Percentiles rank a stretch among this genome's conserved stretches.
These are phyloP conservation scores for Ceratitis capitata DNA, from an alignment of 1,140 invertebrate genomes.

Conservation along the genomic window DNA sequence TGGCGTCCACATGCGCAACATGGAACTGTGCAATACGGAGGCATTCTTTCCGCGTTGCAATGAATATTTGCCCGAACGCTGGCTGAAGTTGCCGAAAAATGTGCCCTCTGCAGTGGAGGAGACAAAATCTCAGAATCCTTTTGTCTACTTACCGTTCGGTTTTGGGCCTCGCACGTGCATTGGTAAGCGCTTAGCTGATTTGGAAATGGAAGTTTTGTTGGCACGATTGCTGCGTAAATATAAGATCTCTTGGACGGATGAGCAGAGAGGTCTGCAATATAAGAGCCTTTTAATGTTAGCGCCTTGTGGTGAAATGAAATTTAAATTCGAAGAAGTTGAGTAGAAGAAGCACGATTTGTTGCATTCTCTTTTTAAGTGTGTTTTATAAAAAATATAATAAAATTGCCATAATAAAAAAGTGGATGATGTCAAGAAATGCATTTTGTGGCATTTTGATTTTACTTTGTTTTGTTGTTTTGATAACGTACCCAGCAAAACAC, in stretches of 20 bases:
- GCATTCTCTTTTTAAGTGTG: too few species aligned
- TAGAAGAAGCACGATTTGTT: too few species aligned
- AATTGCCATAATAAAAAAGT: too few species aligned
- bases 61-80: slow-evolving; percentile 71
- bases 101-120: slow-evolving; percentile 42
- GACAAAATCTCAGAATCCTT: slow-evolving; percentile 67
- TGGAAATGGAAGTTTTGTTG: slow-evolving; percentile 74
- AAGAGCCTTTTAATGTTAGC: slow-evolving; percentile 54
- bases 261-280: slow-evolving; percentile 49
- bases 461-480: too few species aligned
- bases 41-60: slow-evolving; percentile 67
- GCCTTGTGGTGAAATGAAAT: slow-evolving; percentile 53
- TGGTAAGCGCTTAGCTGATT: slow-evolving; percentile 75
- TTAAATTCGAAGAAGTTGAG: slow-evolving; percentile 47
- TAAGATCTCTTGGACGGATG: slow-evolving; percentile 58
- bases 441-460: too few species aligned
- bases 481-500: too few species aligned
- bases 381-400: too few species aligned
- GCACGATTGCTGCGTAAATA: slow-evolving; percentile 71
- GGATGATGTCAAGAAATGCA: too few species aligned
- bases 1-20: slow-evolving; percentile 61
- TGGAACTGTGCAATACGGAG: slow-evolving; percentile 66
- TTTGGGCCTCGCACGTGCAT: slow-evolving; percentile 71
- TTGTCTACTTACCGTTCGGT: slow-evolving; percentile 71
- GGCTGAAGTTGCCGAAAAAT: slow-evolving; percentile 61